Base-by-base conservation (phyloP, 2,113 vertebrate species). In the Edolisoma coerulescens region DNA sequence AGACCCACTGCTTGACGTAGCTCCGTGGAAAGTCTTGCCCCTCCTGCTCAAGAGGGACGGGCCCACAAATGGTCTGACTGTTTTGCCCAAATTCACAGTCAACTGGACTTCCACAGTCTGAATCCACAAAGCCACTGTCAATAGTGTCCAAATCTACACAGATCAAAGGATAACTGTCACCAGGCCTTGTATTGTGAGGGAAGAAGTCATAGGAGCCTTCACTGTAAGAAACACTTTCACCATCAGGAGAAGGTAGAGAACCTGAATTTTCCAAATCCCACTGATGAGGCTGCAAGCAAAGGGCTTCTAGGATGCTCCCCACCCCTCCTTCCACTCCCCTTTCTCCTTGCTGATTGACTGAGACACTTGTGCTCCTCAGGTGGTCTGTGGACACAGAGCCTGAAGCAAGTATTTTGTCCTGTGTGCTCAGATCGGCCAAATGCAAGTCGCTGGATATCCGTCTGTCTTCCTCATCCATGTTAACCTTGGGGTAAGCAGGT, bases 1-100 rank as follows among this genome's bases (percentile, higher is more conserved):
- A 96, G 89, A 99, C 97, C 99, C 99, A 99, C 90, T 99, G 99
- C 91, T 99, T 99, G 69, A 99, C 98, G 0, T 99, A 99, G 96
- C 99, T 99, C 16, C 99, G 98, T 18, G 98, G 97, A 9, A 94
- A 97, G 35, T 96, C 97, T 5, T 96, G 98, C 27, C 86, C 90
- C 16, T 95, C 96, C n/a, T 8, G 74, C 56, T 89, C 84, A 5
- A 90, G 68, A 44, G 79, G 17, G 39, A 57, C 20, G 11, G 94
- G 23, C 10, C 84, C 71, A 97, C 94, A 91, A 53, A 88, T 90
- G 11, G 70, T 90, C 52, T 96, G 93, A 42, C 94, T 83, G 13
- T 80, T 95, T 20, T 86, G 90, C 71, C 97, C 97, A 61, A 98
- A 98, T 81, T 98, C 98, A n/a, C 97, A 97, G 44, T 98, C 98